Percentiles rank a stretch among this genome's conserved stretches.
Evolutionary conservation across 2,888 invertebrate species (phyloP).

Genomic region (Rhingia campestris): DNA sequence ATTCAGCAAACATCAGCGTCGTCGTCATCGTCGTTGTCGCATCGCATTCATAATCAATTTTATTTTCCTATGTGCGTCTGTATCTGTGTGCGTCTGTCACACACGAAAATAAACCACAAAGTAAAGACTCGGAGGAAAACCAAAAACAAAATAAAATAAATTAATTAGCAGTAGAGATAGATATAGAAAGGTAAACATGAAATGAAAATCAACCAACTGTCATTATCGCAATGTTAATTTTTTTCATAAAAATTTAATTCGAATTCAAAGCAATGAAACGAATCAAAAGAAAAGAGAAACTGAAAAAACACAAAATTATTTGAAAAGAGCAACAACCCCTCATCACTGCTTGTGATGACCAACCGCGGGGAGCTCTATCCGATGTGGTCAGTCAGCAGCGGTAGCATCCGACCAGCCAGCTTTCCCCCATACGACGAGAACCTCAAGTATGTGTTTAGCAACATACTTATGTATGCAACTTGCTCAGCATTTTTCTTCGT

Average conservation of each 20-base stretch:
- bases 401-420: slow-evolving; percentile 53
- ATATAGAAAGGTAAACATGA: slow-evolving; percentile 6
- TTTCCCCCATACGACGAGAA: slow-evolving; percentile 58
- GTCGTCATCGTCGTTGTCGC: neutral
- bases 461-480: slow-evolving; percentile 54
- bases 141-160: slow-evolving; percentile 66
- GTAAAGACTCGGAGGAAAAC: slow-evolving; percentile 41
- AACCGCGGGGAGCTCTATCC: slow-evolving; percentile 32
- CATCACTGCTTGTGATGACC: slow-evolving; percentile 49
- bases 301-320: slow-evolving; percentile 52
- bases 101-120: slow-evolving; percentile 37
- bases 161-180: slow-evolving; percentile 57
- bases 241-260: slow-evolving; percentile 58
- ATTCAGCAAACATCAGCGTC: slow-evolving; percentile 41
- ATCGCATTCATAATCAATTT: slow-evolving; percentile 49
- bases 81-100: slow-evolving; percentile 21
- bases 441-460: slow-evolving; percentile 58
- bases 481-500: slow-evolving; percentile 49
- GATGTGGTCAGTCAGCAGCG: slow-evolving; percentile 58
- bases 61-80: neutral
- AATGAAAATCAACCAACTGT: slow-evolving; percentile 3
- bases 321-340: slow-evolving; percentile 73
- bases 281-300: slow-evolving; percentile 45
- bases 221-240: slow-evolving; percentile 47
- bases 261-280: slow-evolving; percentile 50